Base-by-base conservation (phyloP, 2,113 vertebrate genomes). In the Parus major region DNA sequence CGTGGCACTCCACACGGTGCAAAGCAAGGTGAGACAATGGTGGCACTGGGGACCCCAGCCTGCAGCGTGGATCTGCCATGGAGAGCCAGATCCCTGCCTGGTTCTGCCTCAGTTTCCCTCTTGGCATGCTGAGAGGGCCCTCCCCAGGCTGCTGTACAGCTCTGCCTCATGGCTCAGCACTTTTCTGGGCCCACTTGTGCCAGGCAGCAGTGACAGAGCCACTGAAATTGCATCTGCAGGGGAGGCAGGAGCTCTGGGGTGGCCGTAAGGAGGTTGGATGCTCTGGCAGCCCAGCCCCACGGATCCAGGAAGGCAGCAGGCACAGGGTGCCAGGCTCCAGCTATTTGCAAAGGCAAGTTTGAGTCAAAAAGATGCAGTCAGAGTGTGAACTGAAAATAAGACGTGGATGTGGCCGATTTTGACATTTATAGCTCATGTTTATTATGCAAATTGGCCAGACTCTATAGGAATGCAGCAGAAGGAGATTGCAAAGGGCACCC, bases 371-470 rank as follows among this genome's bases (percentile, higher is more conserved):
- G 71, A 86, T 63, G 60, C 61, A 78, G 82, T 88, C 72, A 86
- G 83, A 86, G 70, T 3, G 53, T 88, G 87, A 80, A 86, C 17
- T 20, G 71, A 90, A 95, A 93, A 82, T 64, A 79, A 93, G 89
- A 82, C 33, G 29, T 20, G 44, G 52, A 76, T 69, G 65, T 15
- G 61, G 80, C 88, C 1, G 5, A 42, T 92, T 89, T 87, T 91
- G 93, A 87, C 86, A 87, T 95, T 90, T 93, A 63, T 61, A 73
- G n/a, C 9, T 7, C 0, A 0, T 39, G 52, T 81, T 96, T 95
- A 68, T 91, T 78, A 81, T 95, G 81, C 75, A 96, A 93, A 96
- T 90, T 79, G 90, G 60, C 72, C 78, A 19, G 59, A 36, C 44
- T 47, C n/a, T 71, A 4, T 5, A 28, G 90, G 72, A 82, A 83